Conservation (phyloP, 30 jellyfish, hydroid and myxozoan genomes). For the Calvadosia cruxmelitensis region DNA sequence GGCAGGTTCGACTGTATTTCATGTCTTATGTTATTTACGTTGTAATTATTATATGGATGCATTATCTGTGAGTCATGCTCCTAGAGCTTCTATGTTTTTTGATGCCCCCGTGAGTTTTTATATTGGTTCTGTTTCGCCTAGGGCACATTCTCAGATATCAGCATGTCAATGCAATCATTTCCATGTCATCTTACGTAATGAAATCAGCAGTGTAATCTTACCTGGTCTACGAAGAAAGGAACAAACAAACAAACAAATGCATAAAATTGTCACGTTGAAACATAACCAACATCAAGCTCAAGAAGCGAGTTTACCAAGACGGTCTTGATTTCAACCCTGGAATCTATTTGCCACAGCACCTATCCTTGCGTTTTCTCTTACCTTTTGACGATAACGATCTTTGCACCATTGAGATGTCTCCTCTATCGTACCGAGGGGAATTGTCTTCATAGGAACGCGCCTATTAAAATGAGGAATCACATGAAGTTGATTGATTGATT, state of each 20-base stretch:
- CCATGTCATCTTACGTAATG: too few relatives aligned
- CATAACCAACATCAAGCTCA: background rate
- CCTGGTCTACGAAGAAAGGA: too few relatives aligned
- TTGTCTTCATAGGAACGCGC: conserved; percentile 47
- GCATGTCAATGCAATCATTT: too few relatives aligned
- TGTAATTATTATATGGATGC: background rate
- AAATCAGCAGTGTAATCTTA: too few relatives aligned
- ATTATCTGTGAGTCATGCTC: background rate
- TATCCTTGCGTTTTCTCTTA: background rate
- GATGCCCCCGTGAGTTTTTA: background rate
- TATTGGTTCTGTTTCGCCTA: background rate
- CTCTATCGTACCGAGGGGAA: conserved; percentile 35
- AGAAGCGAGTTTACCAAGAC: background rate
- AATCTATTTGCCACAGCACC: background rate
- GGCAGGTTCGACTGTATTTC: too few relatives aligned
- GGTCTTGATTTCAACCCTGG: background rate
- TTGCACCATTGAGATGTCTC: conserved; percentile 53
- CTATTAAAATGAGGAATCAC: conserved; percentile 7
- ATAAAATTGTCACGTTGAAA: background rate
- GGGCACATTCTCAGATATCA: background rate
- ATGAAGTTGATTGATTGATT: too few relatives aligned
- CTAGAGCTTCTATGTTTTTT: background rate
- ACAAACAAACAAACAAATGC: background rate
- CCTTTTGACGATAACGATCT: conserved; percentile 43
- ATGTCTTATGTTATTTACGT: too few relatives aligned